Percentiles rank a stretch among this genome's conserved stretches.
These are phyloP conservation scores for Puffinus mauretanicus DNA, from an alignment of 2,113 vertebrate species.

Conservation along the genomic window DNA sequence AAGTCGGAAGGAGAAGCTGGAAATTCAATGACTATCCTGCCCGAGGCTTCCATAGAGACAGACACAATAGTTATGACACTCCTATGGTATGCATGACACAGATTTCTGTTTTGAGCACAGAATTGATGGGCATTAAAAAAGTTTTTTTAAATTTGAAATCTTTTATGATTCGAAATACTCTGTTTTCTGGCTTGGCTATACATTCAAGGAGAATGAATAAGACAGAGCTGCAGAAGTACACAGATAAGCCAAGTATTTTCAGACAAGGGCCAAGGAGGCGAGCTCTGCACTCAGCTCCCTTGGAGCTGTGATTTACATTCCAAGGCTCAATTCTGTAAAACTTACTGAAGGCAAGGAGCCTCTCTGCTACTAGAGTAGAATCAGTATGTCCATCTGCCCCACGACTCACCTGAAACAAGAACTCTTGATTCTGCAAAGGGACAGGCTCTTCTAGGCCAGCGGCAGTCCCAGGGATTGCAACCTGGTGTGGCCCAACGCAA, in stretches of 20 bases:
- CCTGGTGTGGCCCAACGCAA: neutral
- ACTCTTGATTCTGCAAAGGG: neutral
- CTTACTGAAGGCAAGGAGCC: neutral
- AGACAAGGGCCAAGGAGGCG: neutral
- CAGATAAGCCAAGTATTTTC: neutral
- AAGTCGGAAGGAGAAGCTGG: neutral
- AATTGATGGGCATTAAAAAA: neutral
- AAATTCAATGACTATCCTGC: neutral
- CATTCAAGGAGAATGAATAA: neutral
- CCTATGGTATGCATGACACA: neutral
- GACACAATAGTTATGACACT: constrained; percentile 62
- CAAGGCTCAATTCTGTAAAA: neutral
- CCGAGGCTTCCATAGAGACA: constrained; percentile 54
- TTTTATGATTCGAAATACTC: neutral
- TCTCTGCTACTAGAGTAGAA: neutral
- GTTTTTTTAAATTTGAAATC: neutral
- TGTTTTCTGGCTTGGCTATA: neutral
- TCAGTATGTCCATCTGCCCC: neutral
- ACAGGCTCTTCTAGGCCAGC: neutral
- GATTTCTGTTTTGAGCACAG: neutral
- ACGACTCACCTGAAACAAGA: neutral
- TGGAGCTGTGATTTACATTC: neutral
- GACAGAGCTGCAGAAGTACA: neutral
- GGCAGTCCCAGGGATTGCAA: neutral
- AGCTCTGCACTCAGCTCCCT: neutral